These are phyloP conservation scores for Merodon equestris DNA, from an alignment of 2,888 invertebrate genomes.

Conservation along the genomic window DNA sequence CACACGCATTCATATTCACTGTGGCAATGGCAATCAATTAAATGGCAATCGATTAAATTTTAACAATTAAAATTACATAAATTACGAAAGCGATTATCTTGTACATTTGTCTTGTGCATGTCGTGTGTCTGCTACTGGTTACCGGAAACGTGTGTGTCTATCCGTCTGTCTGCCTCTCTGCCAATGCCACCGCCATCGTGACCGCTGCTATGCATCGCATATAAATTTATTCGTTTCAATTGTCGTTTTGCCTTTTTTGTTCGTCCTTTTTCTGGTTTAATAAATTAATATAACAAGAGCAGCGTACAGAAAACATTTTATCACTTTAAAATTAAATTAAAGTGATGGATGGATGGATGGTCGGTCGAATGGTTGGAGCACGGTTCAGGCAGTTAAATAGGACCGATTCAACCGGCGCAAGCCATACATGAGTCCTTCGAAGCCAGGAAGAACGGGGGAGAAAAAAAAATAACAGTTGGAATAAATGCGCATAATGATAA, in stretches of 20 bases:
- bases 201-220: not conserved
- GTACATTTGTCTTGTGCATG: conserved; percentile 66
- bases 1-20: conserved; percentile 61
- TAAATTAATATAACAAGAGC: conserved; percentile 54
- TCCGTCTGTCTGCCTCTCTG: not conserved
- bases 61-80: conserved; percentile 69
- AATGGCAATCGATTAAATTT: conserved; percentile 66
- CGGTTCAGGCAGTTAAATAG: conserved; percentile 19
- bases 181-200: no score
- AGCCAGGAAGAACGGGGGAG: not conserved
- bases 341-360: conserved; percentile 56
- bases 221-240: conserved; percentile 40
- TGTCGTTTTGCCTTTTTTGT: conserved; percentile 23
- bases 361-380: not conserved
- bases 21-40: conserved; percentile 64
- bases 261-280: conserved; percentile 14
- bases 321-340: conserved; percentile 66
- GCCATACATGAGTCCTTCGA: not conserved
- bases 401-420: conserved; percentile 5
- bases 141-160: conserved; percentile 26
- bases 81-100: conserved; percentile 66
- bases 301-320: conserved; percentile 54
- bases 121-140: conserved; percentile 37
- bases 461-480: conserved; percentile 25
- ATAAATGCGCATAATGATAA: conserved; percentile 49